Evolutionary conservation across 2,888 invertebrate species (phyloP).

Genomic region (Anarsia innoxiella): DNA sequence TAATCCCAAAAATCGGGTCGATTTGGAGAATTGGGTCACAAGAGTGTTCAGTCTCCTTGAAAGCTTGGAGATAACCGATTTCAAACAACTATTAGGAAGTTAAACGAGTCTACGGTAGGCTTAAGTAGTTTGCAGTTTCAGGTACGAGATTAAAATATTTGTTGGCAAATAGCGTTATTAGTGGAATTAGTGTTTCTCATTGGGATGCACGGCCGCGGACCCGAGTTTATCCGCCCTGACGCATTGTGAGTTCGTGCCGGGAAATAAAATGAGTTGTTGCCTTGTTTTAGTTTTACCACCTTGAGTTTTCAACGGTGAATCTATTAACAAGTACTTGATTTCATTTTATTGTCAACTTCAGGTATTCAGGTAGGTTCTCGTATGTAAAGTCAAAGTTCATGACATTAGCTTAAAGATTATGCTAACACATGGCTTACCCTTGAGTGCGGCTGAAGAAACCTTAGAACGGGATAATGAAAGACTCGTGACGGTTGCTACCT

Average conservation of each 20-base stretch:
- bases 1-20: no score
- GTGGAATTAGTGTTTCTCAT: constrained; percentile 25
- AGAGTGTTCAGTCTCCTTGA: neutral
- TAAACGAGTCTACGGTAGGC: constrained; percentile 11
- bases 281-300: constrained; percentile 3
- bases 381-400: no score
- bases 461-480: no score
- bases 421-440: no score
- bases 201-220: constrained; percentile 25
- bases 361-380: no score
- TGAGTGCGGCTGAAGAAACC: no score
- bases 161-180: constrained; percentile 22
- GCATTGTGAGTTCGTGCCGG: constrained; percentile 44
- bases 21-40: neutral
- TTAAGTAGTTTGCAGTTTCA: constrained; percentile 15
- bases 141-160: constrained; percentile 21
- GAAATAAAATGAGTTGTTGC: constrained; percentile 30
- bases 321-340: no score
- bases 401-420: no score
- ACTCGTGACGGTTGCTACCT: no score
- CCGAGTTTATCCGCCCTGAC: constrained; percentile 39
- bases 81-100: constrained; percentile 4
- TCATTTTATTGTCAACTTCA: no score
- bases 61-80: constrained; percentile 8
- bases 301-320: constrained; percentile 14